These are phyloP conservation scores for Artibeus lituratus DNA, from an alignment of 2,797 vertebrate species.

Conservation along the genomic window DNA sequence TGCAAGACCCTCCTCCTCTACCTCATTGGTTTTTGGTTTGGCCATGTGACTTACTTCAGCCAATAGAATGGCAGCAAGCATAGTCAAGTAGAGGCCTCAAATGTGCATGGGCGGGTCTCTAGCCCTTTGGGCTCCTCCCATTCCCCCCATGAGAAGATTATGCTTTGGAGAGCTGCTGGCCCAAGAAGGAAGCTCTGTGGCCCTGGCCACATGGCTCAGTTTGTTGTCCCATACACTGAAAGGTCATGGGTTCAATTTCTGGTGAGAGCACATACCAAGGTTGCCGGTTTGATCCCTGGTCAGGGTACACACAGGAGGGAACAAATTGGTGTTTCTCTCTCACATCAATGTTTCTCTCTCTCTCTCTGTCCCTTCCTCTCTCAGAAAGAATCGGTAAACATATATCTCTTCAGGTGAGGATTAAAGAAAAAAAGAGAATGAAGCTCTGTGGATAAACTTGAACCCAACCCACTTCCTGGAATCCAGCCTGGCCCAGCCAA, in stretches of 20 bases:
- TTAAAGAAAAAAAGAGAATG: not conserved
- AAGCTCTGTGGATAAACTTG: not conserved
- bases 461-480: not conserved
- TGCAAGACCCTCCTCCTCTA: not conserved
- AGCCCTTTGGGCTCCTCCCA: not conserved
- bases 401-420: too few relatives aligned
- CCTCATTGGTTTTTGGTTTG: not conserved
- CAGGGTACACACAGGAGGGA: too few relatives aligned
- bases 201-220: too few relatives aligned
- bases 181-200: not conserved
- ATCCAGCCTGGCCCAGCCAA: not conserved
- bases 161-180: not conserved
- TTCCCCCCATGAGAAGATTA: not conserved
- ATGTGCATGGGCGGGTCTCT: too few relatives aligned
- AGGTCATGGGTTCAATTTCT: too few relatives aligned
- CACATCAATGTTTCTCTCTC: too few relatives aligned
- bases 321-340: too few relatives aligned
- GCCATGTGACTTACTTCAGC: not conserved
- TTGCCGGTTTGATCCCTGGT: too few relatives aligned
- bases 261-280: too few relatives aligned
- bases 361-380: too few relatives aligned
- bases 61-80: not conserved
- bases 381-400: not conserved
- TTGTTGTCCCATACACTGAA: too few relatives aligned
- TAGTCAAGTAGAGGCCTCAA: not conserved